These are phyloP conservation scores for Drosophila meridionalis DNA, from an alignment of 2,888 invertebrate species.

Conservation along the genomic window DNA sequence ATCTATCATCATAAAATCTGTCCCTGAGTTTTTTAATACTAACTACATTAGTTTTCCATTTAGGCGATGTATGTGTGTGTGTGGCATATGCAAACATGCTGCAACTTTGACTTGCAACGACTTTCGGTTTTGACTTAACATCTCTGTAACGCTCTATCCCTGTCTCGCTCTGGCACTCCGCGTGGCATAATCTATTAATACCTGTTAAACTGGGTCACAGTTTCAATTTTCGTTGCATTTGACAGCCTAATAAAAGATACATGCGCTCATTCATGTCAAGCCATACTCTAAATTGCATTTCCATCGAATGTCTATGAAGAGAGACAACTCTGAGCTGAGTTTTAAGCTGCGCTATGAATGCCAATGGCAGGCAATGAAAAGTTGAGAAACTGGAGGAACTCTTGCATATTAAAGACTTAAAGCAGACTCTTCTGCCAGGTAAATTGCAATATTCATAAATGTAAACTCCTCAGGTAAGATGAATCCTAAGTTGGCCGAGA, in stretches of 20 bases:
- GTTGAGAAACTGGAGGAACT: not conserved
- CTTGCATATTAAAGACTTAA: not conserved
- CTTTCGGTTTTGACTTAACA: conserved; percentile 5
- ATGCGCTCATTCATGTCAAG: conserved; percentile 21
- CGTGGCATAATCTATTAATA: conserved; percentile 39
- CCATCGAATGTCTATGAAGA: not conserved
- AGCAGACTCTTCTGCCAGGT: not conserved
- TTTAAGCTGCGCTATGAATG: not conserved
- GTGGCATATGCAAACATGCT: conserved; percentile 2
- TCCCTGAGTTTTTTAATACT: conserved; percentile 9
- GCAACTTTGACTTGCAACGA: conserved; percentile 14
- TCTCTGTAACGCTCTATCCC: not conserved
- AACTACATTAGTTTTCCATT: conserved; percentile 10
- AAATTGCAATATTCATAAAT: conserved; percentile 25
- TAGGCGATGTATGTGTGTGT: not conserved
- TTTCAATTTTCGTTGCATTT: conserved; percentile 42
- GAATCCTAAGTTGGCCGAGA: not conserved
- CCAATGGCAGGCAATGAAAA: not conserved
- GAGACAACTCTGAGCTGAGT: not conserved
- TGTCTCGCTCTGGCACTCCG: not conserved
- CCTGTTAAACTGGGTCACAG: conserved; percentile 44
- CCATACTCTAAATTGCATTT: conserved; percentile 13
- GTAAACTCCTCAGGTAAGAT: conserved; percentile 1
- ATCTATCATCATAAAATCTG: not conserved
- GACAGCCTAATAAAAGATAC: conserved; percentile 42